These are phyloP conservation scores for Cepaea nemoralis DNA, from an alignment of 1,140 invertebrate genomes.

Conservation along the genomic window DNA sequence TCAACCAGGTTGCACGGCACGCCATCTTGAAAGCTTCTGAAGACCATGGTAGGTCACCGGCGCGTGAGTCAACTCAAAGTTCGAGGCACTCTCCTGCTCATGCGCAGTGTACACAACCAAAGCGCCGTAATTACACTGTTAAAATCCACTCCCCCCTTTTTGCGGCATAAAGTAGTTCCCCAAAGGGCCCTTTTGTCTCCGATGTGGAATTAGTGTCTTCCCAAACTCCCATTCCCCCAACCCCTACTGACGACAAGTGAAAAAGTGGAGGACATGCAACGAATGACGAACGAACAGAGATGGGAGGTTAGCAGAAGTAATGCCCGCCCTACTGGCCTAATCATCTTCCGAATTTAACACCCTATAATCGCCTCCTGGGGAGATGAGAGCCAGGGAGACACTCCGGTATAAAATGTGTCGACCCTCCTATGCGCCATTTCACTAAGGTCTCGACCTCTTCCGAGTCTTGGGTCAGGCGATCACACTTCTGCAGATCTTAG, in stretches of 20 bases:
- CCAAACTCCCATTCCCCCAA: no score
- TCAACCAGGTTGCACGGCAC: not conserved
- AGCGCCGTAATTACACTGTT: no score
- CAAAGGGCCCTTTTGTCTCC: no score
- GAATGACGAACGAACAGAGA: not conserved
- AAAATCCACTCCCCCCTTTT: no score
- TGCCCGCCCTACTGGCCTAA: no score
- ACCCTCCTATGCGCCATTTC: not conserved
- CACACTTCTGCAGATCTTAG: no score
- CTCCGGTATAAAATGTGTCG: not conserved
- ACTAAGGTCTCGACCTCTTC: not conserved
- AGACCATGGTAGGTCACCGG: not conserved
- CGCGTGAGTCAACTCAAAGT: not conserved
- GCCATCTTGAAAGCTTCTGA: not conserved
- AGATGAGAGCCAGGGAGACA: conserved; percentile 1
- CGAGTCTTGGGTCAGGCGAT: not conserved
- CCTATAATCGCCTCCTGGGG: not conserved
- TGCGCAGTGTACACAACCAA: not conserved
- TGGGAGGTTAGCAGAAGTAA: not conserved
- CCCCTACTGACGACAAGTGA: not conserved
- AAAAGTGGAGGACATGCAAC: not conserved
- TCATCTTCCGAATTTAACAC: not conserved
- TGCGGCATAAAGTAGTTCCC: not conserved
- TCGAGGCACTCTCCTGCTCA: not conserved
- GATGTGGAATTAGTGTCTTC: no score